Evolutionary conservation across 2,888 invertebrate species (phyloP).

Genomic region (Sturmia bella): DNA sequence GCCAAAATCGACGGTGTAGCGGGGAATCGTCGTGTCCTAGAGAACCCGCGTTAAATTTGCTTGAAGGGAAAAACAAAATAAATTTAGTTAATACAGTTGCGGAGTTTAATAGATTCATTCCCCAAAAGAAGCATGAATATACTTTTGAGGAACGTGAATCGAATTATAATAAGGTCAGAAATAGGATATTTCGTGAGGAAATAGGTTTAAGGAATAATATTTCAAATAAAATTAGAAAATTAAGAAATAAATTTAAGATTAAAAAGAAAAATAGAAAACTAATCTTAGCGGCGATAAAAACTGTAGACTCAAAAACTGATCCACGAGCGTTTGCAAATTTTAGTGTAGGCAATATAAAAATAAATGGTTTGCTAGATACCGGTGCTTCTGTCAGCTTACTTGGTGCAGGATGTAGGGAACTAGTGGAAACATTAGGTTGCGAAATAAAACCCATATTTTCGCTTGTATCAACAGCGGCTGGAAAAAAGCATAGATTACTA

Average conservation of each 20-base stretch:
- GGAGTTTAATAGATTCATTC: neutral
- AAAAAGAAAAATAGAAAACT: neutral
- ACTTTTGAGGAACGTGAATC: neutral
- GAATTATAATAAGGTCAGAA: slow-evolving; percentile 8
- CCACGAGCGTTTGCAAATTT: slow-evolving; percentile 13
- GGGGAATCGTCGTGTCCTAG: slow-evolving; percentile 5
- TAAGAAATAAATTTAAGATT: neutral
- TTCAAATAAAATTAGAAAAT: slow-evolving; percentile 12
- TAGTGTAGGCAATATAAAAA: neutral
- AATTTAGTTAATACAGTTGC: neutral
- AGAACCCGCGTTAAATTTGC: neutral
- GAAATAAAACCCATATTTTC: slow-evolving; percentile 12
- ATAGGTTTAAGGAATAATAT: neutral
- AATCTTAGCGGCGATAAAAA: neutral
- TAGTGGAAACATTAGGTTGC: slow-evolving; percentile 3
- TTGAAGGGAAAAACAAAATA: slow-evolving; percentile 9
- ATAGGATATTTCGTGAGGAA: slow-evolving; percentile 16
- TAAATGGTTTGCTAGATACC: slow-evolving; percentile 27
- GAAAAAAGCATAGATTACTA: slow-evolving; percentile 4
- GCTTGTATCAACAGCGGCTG: slow-evolving; percentile 13
- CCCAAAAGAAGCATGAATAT: neutral
- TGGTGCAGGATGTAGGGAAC: slow-evolving; percentile 30
- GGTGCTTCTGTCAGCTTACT: slow-evolving; percentile 18
- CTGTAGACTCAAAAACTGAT: neutral
- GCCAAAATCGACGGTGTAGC: neutral